Evolutionary conservation across 2,888 invertebrate genomes (phyloP).

Genomic region (Oithona nana): DNA sequence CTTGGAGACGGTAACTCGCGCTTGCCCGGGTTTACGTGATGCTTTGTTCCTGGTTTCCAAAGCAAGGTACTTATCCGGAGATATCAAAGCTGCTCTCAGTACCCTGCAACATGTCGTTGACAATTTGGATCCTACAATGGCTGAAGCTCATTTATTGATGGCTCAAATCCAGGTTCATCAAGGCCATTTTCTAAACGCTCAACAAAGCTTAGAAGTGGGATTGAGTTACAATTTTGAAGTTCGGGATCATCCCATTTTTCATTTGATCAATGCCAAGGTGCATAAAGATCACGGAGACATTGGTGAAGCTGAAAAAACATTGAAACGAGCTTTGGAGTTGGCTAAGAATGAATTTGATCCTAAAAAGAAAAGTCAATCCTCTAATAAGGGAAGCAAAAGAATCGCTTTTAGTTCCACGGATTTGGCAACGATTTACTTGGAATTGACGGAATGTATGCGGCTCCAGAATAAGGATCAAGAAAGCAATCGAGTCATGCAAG

Average conservation of each 20-base stretch:
- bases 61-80: constrained; percentile 58
- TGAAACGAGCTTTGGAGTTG: constrained; percentile 49
- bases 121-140: constrained; percentile 48
- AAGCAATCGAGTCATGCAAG: constrained; percentile 59
- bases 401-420: constrained; percentile 42
- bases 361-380: not conserved
- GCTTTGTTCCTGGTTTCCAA: constrained; percentile 30
- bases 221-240: constrained; percentile 76
- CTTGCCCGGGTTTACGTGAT: constrained; percentile 56
- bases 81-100: constrained; percentile 46
- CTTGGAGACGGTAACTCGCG: constrained; percentile 48
- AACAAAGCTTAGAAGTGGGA: constrained; percentile 68
- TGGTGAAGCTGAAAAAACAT: constrained; percentile 50
- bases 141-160: constrained; percentile 63
- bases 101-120: constrained; percentile 52
- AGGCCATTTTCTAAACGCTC: constrained; percentile 47
- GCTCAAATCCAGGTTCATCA: constrained; percentile 55
- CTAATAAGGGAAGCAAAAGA: not conserved
- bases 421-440: constrained; percentile 65
- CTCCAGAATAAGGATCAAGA: constrained; percentile 50
- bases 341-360: constrained; percentile 22
- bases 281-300: constrained; percentile 51
- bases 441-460: constrained; percentile 58
- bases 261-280: constrained; percentile 63
- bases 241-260: constrained; percentile 72